phyloP scores from a whole-genome alignment of 2,888 invertebrate genomes.

The Siphlonurus alternatus region DNA sequence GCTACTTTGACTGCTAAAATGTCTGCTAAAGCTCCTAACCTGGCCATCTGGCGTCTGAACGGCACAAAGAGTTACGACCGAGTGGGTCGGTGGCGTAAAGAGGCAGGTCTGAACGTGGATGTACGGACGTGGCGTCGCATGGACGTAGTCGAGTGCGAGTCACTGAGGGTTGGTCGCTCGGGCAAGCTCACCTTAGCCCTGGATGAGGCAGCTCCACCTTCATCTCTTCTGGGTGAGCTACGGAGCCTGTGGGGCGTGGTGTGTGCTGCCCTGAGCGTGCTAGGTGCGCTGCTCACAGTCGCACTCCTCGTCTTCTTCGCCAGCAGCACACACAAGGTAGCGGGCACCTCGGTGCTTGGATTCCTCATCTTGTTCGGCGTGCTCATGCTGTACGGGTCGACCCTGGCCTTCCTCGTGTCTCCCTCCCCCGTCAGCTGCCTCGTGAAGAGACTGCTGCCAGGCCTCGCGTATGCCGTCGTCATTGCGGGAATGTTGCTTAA shows the following conservation, averaged over 20 bases:
- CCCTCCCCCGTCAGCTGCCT: slow-evolving; percentile 25
- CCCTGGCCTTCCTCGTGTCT: slow-evolving; percentile 13
- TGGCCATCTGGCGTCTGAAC: background rate
- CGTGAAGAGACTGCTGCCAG: slow-evolving; percentile 26
- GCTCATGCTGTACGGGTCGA: slow-evolving; percentile 24
- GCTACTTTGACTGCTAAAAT: background rate
- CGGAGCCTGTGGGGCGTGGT: slow-evolving; percentile 25
- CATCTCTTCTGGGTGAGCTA: slow-evolving; percentile 20
- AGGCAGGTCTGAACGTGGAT: background rate
- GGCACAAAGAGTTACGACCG: background rate
- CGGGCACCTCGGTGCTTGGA: slow-evolving; percentile 23
- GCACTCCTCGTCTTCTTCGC: slow-evolving; percentile 12
- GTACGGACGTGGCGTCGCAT: background rate
- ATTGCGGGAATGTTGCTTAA: slow-evolving; percentile 26
- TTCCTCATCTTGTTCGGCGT: slow-evolving; percentile 27
- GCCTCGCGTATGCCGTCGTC: slow-evolving; percentile 26
- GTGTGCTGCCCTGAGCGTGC: slow-evolving; percentile 21
- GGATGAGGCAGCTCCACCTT: slow-evolving; percentile 11
- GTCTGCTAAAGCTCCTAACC: background rate
- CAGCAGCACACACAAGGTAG: slow-evolving; percentile 8
- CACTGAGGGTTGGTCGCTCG: background rate
- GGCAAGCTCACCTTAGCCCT: background rate
- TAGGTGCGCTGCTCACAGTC: slow-evolving; percentile 25
- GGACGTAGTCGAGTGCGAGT: background rate
- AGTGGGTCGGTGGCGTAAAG: background rate